Evolutionary conservation across 2,113 vertebrate species (phyloP), one percentile per base, ranked within the genome.

Genomic region (Willisornis vidua): DNA sequence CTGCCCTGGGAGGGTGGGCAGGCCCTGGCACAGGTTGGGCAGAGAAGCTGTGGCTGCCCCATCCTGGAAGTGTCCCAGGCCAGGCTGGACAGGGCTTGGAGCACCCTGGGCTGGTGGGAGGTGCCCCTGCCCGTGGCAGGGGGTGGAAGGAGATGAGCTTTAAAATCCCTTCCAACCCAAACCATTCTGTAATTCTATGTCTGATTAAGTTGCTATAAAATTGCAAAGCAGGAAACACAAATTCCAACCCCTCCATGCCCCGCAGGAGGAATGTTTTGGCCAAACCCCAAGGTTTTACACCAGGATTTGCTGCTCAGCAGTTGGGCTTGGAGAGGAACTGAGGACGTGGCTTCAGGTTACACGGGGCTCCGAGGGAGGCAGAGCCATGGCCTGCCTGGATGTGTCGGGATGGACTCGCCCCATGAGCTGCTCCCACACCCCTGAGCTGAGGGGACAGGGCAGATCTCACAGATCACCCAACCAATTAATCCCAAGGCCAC

Each of bases 401-500:
- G 54, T 26, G 46, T 5, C 0, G 5, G 46, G 76, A 54, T 22
- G 55, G 74, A 63, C 41, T 29, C 9, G 4, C 46, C 71, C 51
- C 37, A 7, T 12, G 70, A 67, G 51, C 85, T 55, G 41, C 68
- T 19, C 49, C 33, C 7, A n/a, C 72, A 48, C 48, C 55, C 31
- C 0, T 0, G 23, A 66, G 83, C 35, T 1, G 0, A 70, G 23
- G 19, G 54, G 33, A 59, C 75, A 48, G 5, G 52, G n/a, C 71
- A 37, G 37, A 37, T 77, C 91, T 68, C 79, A 26, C 81, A 28
- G 14, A 52, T 46, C 96, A 95, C 63, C 82, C 61, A 77, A 70
- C 13, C 74, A 33, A 49, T 76, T 66, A 49, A 82, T 43, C 58
- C 90, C 78, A 91, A 95, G 71, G 94, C 49, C 87, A 54, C 45